These are phyloP conservation scores for Drosophila sordidula DNA, from an alignment of 2,888 invertebrate genomes.

Conservation along the genomic window DNA sequence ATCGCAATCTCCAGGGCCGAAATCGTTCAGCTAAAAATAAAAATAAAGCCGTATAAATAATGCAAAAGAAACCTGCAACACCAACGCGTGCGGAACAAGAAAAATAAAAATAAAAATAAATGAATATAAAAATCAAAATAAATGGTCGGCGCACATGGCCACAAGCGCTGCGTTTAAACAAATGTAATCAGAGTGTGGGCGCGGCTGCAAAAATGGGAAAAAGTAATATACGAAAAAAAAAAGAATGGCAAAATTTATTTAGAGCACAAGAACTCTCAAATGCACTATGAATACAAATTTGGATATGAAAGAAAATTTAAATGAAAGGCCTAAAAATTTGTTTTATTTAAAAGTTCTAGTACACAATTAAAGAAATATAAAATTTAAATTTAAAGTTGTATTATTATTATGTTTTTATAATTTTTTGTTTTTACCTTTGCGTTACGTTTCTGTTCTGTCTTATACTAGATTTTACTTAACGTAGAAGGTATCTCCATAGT, in stretches of 20 bases:
- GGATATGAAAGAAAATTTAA: neutral
- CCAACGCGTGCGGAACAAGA: slow-evolving; percentile 9
- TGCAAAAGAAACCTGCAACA: slow-evolving; percentile 35
- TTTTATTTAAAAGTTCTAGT: too few relatives aligned
- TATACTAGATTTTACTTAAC: too few relatives aligned
- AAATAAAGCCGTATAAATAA: slow-evolving; percentile 58
- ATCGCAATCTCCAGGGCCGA: slow-evolving; percentile 25
- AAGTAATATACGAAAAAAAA: neutral
- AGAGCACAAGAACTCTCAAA: neutral
- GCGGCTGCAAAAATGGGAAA: slow-evolving; percentile 1
- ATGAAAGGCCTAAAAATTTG: neutral
- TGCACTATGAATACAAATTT: neutral
- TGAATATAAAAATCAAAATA: slow-evolving; percentile 49
- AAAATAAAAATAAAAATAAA: slow-evolving; percentile 21
- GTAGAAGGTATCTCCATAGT: too few relatives aligned
- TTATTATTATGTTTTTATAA: neutral
- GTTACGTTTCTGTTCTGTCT: too few relatives aligned
- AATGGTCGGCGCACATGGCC: slow-evolving; percentile 51
- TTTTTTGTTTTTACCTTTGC: too few relatives aligned
- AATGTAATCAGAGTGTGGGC: slow-evolving; percentile 25
- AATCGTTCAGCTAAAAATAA: slow-evolving; percentile 37
- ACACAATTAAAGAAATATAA: too few relatives aligned
- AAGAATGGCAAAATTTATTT: neutral
- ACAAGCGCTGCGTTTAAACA: slow-evolving; percentile 41
- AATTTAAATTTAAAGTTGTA: too few relatives aligned